phyloP scores from a whole-genome alignment of 1,140 invertebrate genomes.

The Drosophila tristis region DNA sequence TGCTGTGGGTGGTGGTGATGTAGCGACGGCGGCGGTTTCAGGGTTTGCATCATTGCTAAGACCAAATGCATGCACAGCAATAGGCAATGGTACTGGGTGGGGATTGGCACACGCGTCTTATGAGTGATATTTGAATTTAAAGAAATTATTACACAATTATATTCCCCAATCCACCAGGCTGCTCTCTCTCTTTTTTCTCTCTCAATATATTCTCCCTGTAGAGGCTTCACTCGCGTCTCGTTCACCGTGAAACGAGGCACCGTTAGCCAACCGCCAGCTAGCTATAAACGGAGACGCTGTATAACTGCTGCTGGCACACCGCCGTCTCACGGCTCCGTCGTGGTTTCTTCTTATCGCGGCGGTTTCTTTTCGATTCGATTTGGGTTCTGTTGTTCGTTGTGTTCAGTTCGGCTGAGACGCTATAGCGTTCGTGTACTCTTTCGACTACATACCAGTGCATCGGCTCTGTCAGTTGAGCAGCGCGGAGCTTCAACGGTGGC shows the following conservation, averaged over 20 bases:
- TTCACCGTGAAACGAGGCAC: constrained; percentile 20
- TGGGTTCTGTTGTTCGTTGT: constrained; percentile 2
- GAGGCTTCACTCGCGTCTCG: constrained; percentile 25
- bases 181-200: too few species aligned
- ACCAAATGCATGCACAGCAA: constrained; percentile 55
- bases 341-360: constrained; percentile 25
- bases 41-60: constrained; percentile 83
- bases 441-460: constrained; percentile 6
- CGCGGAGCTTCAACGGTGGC: constrained; percentile 21
- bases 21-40: constrained; percentile 80
- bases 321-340: constrained; percentile 6
- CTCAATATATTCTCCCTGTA: background rate
- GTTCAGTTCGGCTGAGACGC: constrained; percentile 14
- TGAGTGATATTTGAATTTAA: constrained; percentile 31
- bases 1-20: constrained; percentile 76
- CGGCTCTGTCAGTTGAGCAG: constrained; percentile 41
- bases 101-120: constrained; percentile 51
- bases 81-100: background rate
- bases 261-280: background rate
- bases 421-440: background rate
- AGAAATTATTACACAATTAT: too few species aligned
- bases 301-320: constrained; percentile 50
- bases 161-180: too few species aligned
- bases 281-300: constrained; percentile 23
- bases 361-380: constrained; percentile 20